These are phyloP conservation scores for Bombyx mori DNA, from an alignment of 1,140 invertebrate species.

Conservation along the genomic window DNA sequence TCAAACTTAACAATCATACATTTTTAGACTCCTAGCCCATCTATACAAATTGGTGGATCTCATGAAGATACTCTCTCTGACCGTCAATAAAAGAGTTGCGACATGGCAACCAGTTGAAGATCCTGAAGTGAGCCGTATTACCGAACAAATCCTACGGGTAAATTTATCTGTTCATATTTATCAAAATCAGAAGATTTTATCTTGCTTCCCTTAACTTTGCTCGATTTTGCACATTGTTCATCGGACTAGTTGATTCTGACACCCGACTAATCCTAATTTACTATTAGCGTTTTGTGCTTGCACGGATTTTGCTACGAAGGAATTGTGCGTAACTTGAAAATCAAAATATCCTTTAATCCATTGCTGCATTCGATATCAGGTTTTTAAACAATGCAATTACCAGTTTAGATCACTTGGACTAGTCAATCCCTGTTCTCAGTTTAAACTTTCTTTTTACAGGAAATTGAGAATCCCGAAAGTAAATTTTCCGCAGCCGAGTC, in stretches of 20 bases:
- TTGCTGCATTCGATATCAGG: too few relatives aligned
- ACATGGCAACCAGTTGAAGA: conserved; percentile 31
- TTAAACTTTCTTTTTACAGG: conserved; percentile 10
- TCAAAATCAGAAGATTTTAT: too few relatives aligned
- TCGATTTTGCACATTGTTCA: too few relatives aligned
- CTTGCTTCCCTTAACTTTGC: too few relatives aligned
- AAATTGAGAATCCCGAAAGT: conserved; percentile 17
- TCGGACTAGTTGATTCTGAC: too few relatives aligned
- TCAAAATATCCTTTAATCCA: too few relatives aligned
- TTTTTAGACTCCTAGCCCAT: conserved; percentile 31
- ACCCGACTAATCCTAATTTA: too few relatives aligned
- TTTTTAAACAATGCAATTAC: neutral
- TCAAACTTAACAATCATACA: neutral
- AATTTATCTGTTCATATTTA: neutral
- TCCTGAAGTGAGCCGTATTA: conserved; percentile 21
- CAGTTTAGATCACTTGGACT: neutral
- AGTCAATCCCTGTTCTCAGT: neutral
- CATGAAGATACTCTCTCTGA: conserved; percentile 13
- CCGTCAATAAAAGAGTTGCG: conserved; percentile 25
- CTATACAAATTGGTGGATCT: conserved; percentile 27
- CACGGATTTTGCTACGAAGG: too few relatives aligned
- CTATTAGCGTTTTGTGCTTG: too few relatives aligned
- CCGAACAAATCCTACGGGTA: conserved; percentile 34
- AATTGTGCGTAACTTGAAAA: too few relatives aligned
- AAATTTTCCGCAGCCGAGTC: neutral